Base-by-base conservation (phyloP, 1,140 invertebrate genomes). In the Drosophila watanabei region DNA sequence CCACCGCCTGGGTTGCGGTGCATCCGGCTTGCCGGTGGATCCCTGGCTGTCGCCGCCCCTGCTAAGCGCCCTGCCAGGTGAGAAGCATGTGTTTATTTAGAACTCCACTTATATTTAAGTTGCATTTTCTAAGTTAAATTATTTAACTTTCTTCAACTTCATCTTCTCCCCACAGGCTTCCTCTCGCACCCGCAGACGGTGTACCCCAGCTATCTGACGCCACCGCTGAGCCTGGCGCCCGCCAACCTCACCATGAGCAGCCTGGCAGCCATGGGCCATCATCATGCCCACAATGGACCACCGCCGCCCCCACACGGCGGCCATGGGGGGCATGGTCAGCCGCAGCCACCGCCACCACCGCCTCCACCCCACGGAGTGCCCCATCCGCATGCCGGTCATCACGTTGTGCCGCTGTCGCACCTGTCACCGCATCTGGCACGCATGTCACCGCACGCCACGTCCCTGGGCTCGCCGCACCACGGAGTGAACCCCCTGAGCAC, bases 11-110 rank as follows among this genome's bases (percentile, higher is more conserved):
- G 94, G 94, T n/a, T 95, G 96, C 24, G 95, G 95, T 18, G 95
- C 95, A 32, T 95, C 97, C 5, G 96, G 96, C 5, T 94, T 98
- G 48, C 96, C 97, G 0, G 96, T 98, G 41, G 98, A 98, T 93
- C 97, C 97, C 1, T 98, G 98, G 98, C 94, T 98, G 9, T 96
- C 97, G 7, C 97, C 97, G 1, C 97, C 97, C 2, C 92, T 98
- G 28, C 94, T 98, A 9, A 96, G 95, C 13, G 96, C 97, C 1
- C 93, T 98, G 59, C 97, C 97, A 39, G 96, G 92, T 93, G 69
- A 75, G 56, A 43, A 7, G 0, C 7, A 20, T 5, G 6, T 54
- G 10, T 43, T n/a, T n/a, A n/a, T n/a, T n/a, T n/a, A n/a, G n/a
- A n/a, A n/a, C n/a, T n/a, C n/a, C n/a, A n/a, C n/a, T n/a, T n/a